phyloP scores from a whole-genome alignment of 2,797 vertebrate genomes.

The Acanthopagrus latus region DNA sequence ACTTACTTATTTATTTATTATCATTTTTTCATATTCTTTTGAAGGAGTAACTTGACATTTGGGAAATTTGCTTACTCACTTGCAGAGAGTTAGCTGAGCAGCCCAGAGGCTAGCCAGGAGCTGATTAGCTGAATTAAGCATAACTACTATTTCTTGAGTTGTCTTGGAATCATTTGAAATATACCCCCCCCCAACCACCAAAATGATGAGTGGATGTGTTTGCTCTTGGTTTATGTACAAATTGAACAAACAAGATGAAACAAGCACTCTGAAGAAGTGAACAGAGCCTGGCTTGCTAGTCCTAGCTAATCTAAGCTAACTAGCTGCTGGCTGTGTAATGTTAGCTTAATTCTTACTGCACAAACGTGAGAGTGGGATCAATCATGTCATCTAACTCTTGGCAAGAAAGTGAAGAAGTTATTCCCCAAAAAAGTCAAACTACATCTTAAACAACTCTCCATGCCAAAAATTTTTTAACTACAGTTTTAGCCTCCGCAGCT shows the following conservation, averaged over 20 bases:
- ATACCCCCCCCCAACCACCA: too few relatives aligned
- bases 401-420: neutral
- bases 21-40: too few relatives aligned
- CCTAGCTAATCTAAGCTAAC: neutral
- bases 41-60: too few relatives aligned
- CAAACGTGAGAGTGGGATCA: neutral
- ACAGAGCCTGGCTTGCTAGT: neutral
- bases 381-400: neutral
- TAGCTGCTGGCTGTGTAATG: neutral
- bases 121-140: too few relatives aligned
- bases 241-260: neutral
- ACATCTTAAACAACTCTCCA: neutral
- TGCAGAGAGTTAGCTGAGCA: too few relatives aligned
- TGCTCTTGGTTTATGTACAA: too few relatives aligned
- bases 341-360: neutral
- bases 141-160: too few relatives aligned
- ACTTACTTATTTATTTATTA: too few relatives aligned
- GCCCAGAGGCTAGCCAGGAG: too few relatives aligned
- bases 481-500: constrained; percentile 9
- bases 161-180: too few relatives aligned
- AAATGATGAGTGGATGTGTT: too few relatives aligned
- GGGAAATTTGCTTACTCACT: too few relatives aligned
- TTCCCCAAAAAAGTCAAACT: neutral
- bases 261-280: neutral
- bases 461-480: constrained; percentile 11